Conservation (phyloP, 2,797 vertebrate genomes). For the Acipenser ruthenus region DNA sequence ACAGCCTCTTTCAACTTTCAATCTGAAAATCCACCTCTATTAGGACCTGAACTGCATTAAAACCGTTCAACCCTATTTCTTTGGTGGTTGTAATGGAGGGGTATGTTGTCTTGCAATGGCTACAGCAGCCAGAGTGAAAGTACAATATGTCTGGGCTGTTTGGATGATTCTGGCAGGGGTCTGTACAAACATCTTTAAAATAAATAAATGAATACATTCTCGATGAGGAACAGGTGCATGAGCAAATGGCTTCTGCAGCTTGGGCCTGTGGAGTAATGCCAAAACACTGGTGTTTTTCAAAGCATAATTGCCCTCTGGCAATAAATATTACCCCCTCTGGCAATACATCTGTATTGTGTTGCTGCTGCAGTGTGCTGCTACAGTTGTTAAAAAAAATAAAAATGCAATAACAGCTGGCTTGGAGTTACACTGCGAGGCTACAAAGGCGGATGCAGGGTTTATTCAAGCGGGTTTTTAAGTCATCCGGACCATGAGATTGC, state of each 20-base stretch:
- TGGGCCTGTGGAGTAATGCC: conserved; percentile 7
- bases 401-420: conserved; percentile 31
- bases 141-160: conserved; percentile 21
- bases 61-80: no score
- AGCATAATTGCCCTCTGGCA: conserved; percentile 30
- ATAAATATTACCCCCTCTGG: conserved; percentile 8
- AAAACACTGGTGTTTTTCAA: conserved; percentile 22
- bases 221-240: conserved; percentile 12
- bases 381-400: conserved; percentile 30
- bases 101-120: no score
- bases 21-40: no score
- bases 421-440: conserved; percentile 20
- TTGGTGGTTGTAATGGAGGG: no score
- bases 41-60: no score
- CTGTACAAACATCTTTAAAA: background rate
- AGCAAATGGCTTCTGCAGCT: conserved; percentile 11
- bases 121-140: no score
- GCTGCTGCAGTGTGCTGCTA: conserved; percentile 11
- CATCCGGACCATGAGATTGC: conserved; percentile 36
- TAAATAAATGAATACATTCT: background rate
- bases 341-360: conserved; percentile 16
- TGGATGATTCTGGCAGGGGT: conserved; percentile 9
- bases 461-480: conserved; percentile 28
- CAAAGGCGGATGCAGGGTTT: conserved; percentile 23
- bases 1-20: no score